Conservation (phyloP, 2,888 invertebrate genomes). For the Corythucha ciliata region DNA sequence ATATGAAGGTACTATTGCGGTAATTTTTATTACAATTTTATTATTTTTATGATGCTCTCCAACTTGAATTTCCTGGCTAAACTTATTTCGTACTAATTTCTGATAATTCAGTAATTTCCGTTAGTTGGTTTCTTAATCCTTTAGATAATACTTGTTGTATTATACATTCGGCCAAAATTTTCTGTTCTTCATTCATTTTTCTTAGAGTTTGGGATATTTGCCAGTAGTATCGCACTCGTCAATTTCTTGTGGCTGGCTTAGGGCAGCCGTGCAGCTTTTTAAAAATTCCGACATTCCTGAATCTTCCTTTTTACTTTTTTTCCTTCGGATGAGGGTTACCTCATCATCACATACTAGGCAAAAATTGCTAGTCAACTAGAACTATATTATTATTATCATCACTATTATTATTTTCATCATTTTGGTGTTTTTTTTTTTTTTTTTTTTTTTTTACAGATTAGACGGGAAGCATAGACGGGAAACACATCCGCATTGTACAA, state of each 20-base stretch:
- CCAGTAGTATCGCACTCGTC: slow-evolving; percentile 11
- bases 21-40: too few relatives aligned
- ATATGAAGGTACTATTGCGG: too few relatives aligned
- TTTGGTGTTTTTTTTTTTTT: not conserved
- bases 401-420: slow-evolving; percentile 1
- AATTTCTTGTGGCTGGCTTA: slow-evolving; percentile 4
- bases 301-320: slow-evolving; percentile 8
- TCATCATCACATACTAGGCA: too few relatives aligned
- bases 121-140: slow-evolving; percentile 11
- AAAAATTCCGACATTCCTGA: slow-evolving; percentile 9
- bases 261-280: slow-evolving; percentile 13
- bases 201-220: slow-evolving; percentile 6
- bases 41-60: too few relatives aligned
- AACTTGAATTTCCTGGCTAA: too few relatives aligned
- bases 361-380: too few relatives aligned
- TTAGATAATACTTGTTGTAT: slow-evolving; percentile 4
- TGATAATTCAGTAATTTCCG: slow-evolving; percentile 6
- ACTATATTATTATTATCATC: too few relatives aligned
- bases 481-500: slow-evolving; percentile 33
- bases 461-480: slow-evolving; percentile 33
- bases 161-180: slow-evolving; percentile 8
- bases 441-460: slow-evolving; percentile 25
- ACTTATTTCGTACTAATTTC: slow-evolving; percentile 5
- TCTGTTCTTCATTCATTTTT: slow-evolving; percentile 13
- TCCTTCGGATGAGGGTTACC: too few relatives aligned